Conservation (phyloP, 1,140 invertebrate species). For the Zaprionus ornatus region DNA sequence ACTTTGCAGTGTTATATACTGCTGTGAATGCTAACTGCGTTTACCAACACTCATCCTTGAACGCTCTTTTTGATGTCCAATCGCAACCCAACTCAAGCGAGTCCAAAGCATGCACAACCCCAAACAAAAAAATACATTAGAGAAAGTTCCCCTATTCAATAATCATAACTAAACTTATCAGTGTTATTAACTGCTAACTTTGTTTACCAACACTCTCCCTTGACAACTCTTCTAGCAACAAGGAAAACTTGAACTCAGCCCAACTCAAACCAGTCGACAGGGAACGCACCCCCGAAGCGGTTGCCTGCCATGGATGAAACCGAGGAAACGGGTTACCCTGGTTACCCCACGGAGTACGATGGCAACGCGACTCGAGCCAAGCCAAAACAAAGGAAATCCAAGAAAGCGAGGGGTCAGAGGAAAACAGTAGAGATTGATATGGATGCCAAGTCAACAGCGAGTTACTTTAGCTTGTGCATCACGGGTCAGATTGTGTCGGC, state of each 20-base stretch:
- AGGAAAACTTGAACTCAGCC: neutral
- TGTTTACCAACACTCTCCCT: slow-evolving; percentile 43
- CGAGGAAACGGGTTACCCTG: slow-evolving; percentile 52
- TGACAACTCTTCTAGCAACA: slow-evolving; percentile 1
- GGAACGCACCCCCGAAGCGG: slow-evolving; percentile 24
- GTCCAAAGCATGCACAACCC: slow-evolving; percentile 11
- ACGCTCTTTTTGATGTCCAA: neutral
- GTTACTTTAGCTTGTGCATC: slow-evolving; percentile 68
- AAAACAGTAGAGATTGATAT: slow-evolving; percentile 35
- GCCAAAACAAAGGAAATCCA: slow-evolving; percentile 48
- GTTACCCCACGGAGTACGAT: slow-evolving; percentile 36
- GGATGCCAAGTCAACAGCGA: slow-evolving; percentile 54
- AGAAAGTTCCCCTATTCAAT: neutral
- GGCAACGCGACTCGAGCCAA: slow-evolving; percentile 25
- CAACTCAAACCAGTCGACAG: slow-evolving; percentile 26
- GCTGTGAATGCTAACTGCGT: neutral
- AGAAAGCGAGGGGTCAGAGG: slow-evolving; percentile 21
- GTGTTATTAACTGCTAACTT: neutral
- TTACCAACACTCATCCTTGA: slow-evolving; percentile 46
- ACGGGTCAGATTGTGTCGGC: slow-evolving; percentile 80
- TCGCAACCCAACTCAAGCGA: slow-evolving; percentile 12
- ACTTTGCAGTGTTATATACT: neutral
- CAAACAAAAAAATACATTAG: neutral
- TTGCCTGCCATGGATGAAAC: slow-evolving; percentile 45
- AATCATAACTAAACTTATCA: neutral